Evolutionary conservation across 2,888 invertebrate species (phyloP).

Genomic region (Phyllotreta cruciferae): DNA sequence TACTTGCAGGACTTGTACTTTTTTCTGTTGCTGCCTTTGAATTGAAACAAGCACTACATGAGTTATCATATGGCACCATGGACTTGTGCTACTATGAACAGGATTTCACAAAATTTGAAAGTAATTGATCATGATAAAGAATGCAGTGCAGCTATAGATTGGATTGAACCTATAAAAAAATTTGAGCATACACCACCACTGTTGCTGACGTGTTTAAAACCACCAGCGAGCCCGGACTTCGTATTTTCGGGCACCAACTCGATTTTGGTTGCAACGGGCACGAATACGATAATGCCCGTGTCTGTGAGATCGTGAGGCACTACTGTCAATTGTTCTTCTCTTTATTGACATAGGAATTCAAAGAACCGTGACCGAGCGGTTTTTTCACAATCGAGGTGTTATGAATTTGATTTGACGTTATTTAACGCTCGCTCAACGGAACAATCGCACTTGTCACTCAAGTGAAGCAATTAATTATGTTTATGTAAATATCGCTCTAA

Average conservation of each 20-base stretch:
- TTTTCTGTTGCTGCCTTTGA: no score
- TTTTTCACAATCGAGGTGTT: conserved; percentile 29
- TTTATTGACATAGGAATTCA: conserved; percentile 32
- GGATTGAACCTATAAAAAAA: no score
- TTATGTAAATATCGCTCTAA: conserved; percentile 23
- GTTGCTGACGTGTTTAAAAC: background rate
- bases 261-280: conserved; percentile 11
- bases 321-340: conserved; percentile 30
- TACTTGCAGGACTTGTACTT: no score
- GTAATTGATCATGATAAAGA: no score
- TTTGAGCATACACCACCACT: background rate
- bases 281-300: conserved; percentile 6
- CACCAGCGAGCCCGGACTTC: conserved; percentile 12
- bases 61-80: no score
- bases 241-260: conserved; percentile 26
- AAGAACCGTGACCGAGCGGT: conserved; percentile 23
- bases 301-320: conserved; percentile 15
- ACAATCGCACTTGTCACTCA: conserved; percentile 33
- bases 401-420: conserved; percentile 32
- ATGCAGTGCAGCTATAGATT: no score
- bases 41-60: no score
- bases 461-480: conserved; percentile 31
- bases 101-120: no score
- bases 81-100: no score
- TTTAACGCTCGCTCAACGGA: conserved; percentile 28